phyloP scores from a whole-genome alignment of 2,888 invertebrate species.

The Harmothoe impar region DNA sequence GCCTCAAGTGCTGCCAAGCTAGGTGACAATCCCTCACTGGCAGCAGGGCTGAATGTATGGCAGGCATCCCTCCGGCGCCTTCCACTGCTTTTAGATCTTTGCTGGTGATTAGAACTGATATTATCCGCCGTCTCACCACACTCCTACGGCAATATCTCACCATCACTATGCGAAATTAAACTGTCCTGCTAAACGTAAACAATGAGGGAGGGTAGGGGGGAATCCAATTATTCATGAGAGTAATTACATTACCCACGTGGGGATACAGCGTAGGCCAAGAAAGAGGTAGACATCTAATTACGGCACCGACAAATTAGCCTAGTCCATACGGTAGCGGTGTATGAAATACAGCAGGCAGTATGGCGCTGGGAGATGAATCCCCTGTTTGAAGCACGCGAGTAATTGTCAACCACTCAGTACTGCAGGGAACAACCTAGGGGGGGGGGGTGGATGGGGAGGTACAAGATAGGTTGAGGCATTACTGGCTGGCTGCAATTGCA shows the following conservation, averaged over 20 bases:
- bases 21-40: neutral
- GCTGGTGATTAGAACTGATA: neutral
- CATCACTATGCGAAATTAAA: constrained; percentile 10
- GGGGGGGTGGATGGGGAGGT: too few species aligned
- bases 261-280: constrained; percentile 1
- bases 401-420: constrained; percentile 10
- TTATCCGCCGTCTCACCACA: neutral
- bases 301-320: neutral
- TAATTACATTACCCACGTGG: neutral
- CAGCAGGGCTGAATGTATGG: neutral
- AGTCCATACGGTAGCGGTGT: neutral
- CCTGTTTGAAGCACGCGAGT: neutral
- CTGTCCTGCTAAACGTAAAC: constrained; percentile 26
- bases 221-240: constrained; percentile 18
- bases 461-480: too few species aligned
- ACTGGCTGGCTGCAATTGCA: too few species aligned
- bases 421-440: neutral
- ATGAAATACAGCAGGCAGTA: neutral
- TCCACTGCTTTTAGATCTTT: neutral
- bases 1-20: neutral
- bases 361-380: neutral
- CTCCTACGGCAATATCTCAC: neutral
- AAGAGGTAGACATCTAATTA: constrained; percentile 14
- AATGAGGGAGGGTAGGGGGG: neutral
- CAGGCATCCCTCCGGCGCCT: neutral